Conservation (phyloP, 2,113 vertebrate genomes). For the Cyanocitta stelleri region DNA sequence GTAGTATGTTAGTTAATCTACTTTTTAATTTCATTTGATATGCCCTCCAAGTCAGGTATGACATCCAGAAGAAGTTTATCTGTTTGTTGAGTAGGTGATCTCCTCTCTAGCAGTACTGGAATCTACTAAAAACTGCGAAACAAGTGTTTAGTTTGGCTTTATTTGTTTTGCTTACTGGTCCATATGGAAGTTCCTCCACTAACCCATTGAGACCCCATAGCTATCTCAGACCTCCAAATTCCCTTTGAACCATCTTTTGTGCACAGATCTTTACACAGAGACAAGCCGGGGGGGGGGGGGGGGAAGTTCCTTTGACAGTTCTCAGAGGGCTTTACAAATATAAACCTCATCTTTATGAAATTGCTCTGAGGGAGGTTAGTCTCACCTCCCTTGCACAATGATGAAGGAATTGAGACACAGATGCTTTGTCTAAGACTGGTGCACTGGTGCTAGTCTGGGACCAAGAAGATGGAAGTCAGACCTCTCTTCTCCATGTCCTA, state of each 20-base stretch:
- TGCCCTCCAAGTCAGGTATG: background rate
- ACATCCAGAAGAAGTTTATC: background rate
- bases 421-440: background rate
- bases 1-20: background rate
- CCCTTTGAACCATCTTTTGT: background rate
- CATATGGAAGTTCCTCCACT: background rate
- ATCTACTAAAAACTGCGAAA: background rate
- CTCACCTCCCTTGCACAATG: background rate
- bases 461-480: background rate
- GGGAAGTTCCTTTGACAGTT: background rate
- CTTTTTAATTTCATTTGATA: background rate
- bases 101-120: background rate
- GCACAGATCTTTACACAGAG: background rate
- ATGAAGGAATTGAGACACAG: background rate
- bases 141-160: background rate
- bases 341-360: background rate
- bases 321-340: background rate
- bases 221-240: background rate
- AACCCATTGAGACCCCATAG: background rate
- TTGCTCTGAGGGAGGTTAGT: background rate
- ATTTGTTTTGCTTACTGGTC: background rate
- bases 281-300: no score
- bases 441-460: background rate
- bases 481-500: background rate
- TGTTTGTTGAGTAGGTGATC: background rate